A percentile compares a stretch with the other conserved stretches of the same genome.
phyloP scores from a whole-genome alignment of 2,888 invertebrate genomes.

The Bibio marci region DNA sequence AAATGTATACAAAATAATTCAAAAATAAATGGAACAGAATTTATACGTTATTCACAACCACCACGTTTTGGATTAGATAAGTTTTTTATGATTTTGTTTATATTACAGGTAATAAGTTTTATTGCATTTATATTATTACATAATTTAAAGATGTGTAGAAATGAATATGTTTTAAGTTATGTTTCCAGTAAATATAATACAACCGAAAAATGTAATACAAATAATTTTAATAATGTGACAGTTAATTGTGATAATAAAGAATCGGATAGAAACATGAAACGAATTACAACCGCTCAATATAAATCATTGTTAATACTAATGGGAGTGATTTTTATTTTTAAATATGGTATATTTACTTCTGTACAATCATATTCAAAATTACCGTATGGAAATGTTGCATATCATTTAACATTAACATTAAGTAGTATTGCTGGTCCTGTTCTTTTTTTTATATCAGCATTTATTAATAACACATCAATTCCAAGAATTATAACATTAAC shows the following conservation, averaged over 20 bases:
- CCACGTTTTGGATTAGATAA: conserved; percentile 51
- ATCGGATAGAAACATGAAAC: no score
- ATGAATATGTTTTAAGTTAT: conserved; percentile 24
- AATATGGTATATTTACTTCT: conserved; percentile 62
- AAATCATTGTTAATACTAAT: conserved; percentile 28
- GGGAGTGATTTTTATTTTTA: conserved; percentile 42
- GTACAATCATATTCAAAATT: conserved; percentile 66
- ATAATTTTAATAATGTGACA: no score
- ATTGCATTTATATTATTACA: conserved; percentile 43
- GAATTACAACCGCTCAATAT: conserved; percentile 16
- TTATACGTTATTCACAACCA: conserved; percentile 24
- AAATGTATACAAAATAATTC: conserved; percentile 28
- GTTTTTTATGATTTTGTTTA: conserved; percentile 50
- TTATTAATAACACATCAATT: conserved; percentile 34
- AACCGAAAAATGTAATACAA: no score
- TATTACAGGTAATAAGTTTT: conserved; percentile 43
- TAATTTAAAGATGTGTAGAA: conserved; percentile 19
- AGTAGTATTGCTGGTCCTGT: conserved; percentile 66
- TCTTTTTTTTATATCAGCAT: conserved; percentile 48
- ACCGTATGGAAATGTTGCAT: conserved; percentile 61
- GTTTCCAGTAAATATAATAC: no score
- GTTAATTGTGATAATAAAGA: no score
- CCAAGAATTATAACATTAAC: conserved; percentile 34
- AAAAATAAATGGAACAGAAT: conserved; percentile 23
- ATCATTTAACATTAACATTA: conserved; percentile 61